Conservation (phyloP, 2,888 invertebrate genomes). For the Ophioninae sp. region DNA sequence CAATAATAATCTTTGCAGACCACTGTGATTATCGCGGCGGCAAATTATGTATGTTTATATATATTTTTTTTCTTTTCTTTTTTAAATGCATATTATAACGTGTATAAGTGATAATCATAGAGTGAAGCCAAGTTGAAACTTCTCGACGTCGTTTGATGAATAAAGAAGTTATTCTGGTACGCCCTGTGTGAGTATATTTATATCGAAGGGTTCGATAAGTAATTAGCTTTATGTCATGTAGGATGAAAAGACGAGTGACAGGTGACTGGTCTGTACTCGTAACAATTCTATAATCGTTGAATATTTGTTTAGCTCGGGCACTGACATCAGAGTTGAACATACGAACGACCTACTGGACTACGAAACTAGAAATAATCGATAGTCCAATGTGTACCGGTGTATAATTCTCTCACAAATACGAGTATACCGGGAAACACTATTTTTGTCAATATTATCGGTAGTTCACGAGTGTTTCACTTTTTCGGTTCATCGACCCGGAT, state of each 20-base stretch:
- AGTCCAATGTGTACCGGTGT: background rate
- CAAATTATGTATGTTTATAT: too few species aligned
- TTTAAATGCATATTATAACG: too few species aligned
- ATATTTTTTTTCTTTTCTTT: too few species aligned
- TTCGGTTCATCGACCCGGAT: background rate
- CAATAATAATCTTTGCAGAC: too few species aligned
- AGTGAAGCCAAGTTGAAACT: background rate
- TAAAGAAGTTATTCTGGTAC: background rate
- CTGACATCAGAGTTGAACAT: constrained; percentile 1
- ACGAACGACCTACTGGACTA: constrained; percentile 19
- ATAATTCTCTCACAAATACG: background rate
- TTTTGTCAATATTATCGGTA: background rate
- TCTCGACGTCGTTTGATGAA: background rate
- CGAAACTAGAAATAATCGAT: constrained; percentile 15
- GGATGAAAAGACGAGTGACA: background rate
- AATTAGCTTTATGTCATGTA: background rate
- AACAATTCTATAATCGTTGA: background rate
- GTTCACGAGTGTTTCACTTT: background rate
- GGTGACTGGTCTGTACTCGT: background rate
- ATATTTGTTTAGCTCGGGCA: constrained; percentile 9
- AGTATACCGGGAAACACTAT: background rate
- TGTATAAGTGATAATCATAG: background rate
- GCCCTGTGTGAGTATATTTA: background rate
- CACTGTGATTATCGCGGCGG: too few species aligned
- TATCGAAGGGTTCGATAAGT: background rate